phyloP scores from a whole-genome alignment of 1,140 invertebrate genomes.

The Orchestia grillus region DNA sequence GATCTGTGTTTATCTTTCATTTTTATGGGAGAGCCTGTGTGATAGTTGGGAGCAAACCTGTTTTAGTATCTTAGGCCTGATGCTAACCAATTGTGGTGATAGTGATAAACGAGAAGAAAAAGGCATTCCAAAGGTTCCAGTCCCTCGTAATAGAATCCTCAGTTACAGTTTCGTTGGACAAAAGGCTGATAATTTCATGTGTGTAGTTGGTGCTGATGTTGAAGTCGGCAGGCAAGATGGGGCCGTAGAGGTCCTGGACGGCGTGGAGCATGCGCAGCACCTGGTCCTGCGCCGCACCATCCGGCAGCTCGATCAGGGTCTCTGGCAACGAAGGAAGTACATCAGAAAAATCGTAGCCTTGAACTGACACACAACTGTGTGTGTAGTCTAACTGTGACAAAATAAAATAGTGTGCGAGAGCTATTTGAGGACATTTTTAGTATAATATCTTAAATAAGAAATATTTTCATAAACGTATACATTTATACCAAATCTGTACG shows the following conservation, averaged over 20 bases:
- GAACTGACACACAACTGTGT: too few species aligned
- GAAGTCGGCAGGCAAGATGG: constrained; percentile 28
- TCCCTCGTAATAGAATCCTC: not conserved
- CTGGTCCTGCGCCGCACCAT: not conserved
- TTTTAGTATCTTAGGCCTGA: too few species aligned
- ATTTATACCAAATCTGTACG: too few species aligned
- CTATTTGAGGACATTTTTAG: too few species aligned
- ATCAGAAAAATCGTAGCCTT: too few species aligned
- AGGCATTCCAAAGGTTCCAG: constrained; percentile 34
- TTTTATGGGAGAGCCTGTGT: not conserved
- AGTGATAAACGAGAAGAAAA: constrained; percentile 49
- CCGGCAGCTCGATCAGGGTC: not conserved
- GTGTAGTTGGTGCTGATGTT: constrained; percentile 22
- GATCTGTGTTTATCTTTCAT: not conserved
- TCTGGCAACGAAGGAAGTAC: not conserved
- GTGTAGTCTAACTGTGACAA: too few species aligned
- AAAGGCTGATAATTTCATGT: not conserved
- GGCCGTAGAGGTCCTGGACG: constrained; percentile 23
- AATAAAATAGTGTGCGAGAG: too few species aligned
- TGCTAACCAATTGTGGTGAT: constrained; percentile 34
- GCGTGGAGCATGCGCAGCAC: constrained; percentile 37
- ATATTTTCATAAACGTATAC: too few species aligned
- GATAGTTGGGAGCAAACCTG: not conserved
- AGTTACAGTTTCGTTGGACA: constrained; percentile 26
- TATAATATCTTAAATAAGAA: too few species aligned